Evolutionary conservation across 2,113 vertebrate species (phyloP).

Genomic region (Axis porcinus): DNA sequence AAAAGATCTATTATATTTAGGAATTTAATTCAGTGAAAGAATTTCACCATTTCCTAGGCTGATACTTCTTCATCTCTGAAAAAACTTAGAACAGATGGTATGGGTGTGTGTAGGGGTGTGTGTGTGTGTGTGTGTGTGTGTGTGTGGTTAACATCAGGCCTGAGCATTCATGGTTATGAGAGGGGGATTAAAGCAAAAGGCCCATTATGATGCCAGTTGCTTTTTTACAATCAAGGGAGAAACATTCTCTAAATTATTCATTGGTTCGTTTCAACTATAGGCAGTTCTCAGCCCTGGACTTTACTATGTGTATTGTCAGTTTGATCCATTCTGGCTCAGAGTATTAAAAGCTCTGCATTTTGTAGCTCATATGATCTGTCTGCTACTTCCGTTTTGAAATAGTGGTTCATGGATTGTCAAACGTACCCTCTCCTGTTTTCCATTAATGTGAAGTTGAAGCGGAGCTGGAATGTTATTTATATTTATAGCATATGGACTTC

Average conservation of each 20-base stretch:
- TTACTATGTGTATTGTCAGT: background rate
- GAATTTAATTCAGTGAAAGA: background rate
- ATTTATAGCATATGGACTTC: conserved; percentile 37
- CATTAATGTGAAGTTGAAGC: conserved; percentile 31
- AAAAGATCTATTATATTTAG: background rate
- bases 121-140: background rate
- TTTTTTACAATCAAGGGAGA: background rate
- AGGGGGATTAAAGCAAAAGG: background rate
- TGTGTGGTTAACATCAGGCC: background rate
- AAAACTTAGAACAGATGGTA: background rate
- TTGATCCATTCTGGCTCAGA: background rate
- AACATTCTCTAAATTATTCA: background rate
- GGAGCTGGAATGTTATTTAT: conserved; percentile 40
- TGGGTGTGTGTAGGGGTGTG: background rate
- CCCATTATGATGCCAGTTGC: background rate
- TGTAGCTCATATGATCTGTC: background rate
- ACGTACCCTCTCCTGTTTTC: background rate
- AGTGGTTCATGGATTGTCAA: background rate
- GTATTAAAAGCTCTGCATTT: background rate
- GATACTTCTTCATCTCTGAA: background rate
- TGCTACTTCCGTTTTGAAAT: background rate
- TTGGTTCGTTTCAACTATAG: background rate
- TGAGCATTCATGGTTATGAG: background rate
- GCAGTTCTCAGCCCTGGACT: background rate
- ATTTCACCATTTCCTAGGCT: background rate